These are phyloP conservation scores for Globia sparganii DNA, from an alignment of 2,888 invertebrate species.

Conservation along the genomic window DNA sequence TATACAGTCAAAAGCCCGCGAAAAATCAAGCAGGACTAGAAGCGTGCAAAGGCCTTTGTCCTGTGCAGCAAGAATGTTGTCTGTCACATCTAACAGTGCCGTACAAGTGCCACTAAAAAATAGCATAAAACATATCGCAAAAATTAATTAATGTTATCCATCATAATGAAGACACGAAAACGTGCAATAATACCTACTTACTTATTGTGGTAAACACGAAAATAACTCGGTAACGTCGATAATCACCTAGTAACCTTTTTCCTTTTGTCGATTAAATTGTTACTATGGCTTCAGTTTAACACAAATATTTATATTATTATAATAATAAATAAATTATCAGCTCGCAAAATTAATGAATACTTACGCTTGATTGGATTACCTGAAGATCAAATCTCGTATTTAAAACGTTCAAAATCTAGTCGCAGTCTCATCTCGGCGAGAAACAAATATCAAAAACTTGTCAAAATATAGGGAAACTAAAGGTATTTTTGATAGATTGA, in stretches of 20 bases:
- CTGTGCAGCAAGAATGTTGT: too few species aligned
- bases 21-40: too few species aligned
- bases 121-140: background rate
- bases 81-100: too few species aligned
- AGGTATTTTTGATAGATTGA: too few species aligned
- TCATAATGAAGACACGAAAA: constrained; percentile 13
- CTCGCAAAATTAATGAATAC: background rate
- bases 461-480: too few species aligned
- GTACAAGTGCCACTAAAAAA: too few species aligned
- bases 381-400: too few species aligned
- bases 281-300: constrained; percentile 4
- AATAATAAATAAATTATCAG: background rate
- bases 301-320: constrained; percentile 18
- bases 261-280: constrained; percentile 14
- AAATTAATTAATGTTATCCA: constrained; percentile 4
- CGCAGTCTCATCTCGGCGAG: too few species aligned
- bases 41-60: too few species aligned
- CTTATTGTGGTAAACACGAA: constrained; percentile 31
- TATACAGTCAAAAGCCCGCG: too few species aligned
- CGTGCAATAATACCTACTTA: constrained; percentile 1
- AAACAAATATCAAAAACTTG: too few species aligned
- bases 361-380: background rate
- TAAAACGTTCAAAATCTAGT: too few species aligned
- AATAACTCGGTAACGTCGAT: constrained; percentile 26
- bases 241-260: constrained; percentile 21